phyloP scores from a whole-genome alignment of 2,797 vertebrate genomes.

The Oryzias sinensis region DNA sequence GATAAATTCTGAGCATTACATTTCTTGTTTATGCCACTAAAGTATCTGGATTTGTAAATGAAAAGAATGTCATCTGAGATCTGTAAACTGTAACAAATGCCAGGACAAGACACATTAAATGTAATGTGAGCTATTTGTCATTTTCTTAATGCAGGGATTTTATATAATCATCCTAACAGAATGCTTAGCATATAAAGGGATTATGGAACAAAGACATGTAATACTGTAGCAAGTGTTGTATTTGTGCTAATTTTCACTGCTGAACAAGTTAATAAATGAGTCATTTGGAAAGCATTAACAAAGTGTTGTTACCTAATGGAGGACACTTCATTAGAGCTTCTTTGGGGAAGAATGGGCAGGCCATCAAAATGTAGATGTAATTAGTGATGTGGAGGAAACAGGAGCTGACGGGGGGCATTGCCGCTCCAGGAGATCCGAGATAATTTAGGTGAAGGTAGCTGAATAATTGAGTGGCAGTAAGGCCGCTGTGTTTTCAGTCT shows the following conservation, averaged over 20 bases:
- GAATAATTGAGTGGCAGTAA: slow-evolving; percentile 66
- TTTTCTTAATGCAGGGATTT: no score
- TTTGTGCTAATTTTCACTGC: not conserved
- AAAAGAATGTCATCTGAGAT: no score
- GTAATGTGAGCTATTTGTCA: no score
- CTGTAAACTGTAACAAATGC: no score
- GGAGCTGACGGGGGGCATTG: slow-evolving; percentile 44
- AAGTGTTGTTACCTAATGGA: slow-evolving; percentile 49
- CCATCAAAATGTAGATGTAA: slow-evolving; percentile 53
- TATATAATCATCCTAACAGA: no score
- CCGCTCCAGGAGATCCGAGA: slow-evolving; percentile 40
- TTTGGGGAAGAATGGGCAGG: slow-evolving; percentile 12
- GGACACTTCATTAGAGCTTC: slow-evolving; percentile 51
- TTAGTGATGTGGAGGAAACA: slow-evolving; percentile 63
- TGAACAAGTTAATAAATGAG: slow-evolving; percentile 13
- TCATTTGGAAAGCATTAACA: slow-evolving; percentile 36
- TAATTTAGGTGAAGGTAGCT: slow-evolving; percentile 43
- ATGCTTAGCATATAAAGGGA: not conserved
- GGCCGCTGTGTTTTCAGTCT: slow-evolving; percentile 10
- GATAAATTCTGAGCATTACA: no score
- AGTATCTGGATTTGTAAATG: no score
- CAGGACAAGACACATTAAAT: no score
- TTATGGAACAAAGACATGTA: not conserved
- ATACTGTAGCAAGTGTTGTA: not conserved
- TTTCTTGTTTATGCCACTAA: no score